These are phyloP conservation scores for Sabellastarte sp. DNA, from an alignment of 2,888 invertebrate species.

Conservation along the genomic window DNA sequence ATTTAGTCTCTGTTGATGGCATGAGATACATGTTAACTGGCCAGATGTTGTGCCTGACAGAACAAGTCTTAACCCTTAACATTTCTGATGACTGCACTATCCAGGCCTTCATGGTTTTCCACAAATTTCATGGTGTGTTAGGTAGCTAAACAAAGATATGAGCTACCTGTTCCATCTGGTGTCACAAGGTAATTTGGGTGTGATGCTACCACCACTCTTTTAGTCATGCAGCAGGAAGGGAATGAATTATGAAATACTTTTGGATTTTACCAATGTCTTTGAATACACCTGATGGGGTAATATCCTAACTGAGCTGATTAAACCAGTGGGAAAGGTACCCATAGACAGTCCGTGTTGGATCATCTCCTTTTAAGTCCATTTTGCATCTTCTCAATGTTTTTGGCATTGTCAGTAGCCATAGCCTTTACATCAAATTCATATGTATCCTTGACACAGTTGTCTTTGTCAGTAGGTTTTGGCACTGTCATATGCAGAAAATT, in stretches of 20 bases:
- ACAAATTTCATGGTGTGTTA: not conserved
- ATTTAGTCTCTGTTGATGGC: no score
- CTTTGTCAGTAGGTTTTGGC: no score
- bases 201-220: not conserved
- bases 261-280: not conserved
- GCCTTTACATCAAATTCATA: not conserved
- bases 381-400: not conserved
- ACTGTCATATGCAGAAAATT: no score
- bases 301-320: not conserved
- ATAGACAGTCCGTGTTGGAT: not conserved
- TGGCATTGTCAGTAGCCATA: slow-evolving; percentile 2
- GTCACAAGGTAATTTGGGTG: not conserved
- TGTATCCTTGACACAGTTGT: not conserved
- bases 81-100: no score
- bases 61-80: no score
- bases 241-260: slow-evolving; percentile 1
- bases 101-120: no score
- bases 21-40: no score
- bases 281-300: not conserved
- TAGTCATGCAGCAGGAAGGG: not conserved
- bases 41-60: no score
- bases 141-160: not conserved
- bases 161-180: not conserved
- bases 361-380: not conserved
- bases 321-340: not conserved